A percentile compares a stretch with the other conserved stretches of the same genome.
Conservation (phyloP, 1,140 invertebrate species). For the Eulimnadia texana region DNA sequence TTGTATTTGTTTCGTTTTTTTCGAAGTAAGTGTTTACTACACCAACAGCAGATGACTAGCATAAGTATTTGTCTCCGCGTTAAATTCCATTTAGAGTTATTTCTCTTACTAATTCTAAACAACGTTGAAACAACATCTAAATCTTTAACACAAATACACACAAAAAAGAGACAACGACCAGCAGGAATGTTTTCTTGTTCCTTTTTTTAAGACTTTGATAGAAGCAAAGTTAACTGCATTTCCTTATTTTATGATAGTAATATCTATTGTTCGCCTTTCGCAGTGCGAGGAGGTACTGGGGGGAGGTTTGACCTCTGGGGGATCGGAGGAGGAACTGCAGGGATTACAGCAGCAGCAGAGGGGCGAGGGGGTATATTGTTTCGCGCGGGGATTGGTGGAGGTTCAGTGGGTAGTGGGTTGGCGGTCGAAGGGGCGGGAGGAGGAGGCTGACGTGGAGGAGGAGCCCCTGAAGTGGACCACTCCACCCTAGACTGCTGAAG, state of each 20-base stretch:
- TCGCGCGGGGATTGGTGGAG: constrained; percentile 22
- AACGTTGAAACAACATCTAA: too few species aligned
- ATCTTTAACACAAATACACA: not conserved
- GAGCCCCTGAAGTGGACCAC: constrained; percentile 10
- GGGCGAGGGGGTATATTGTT: constrained; percentile 36
- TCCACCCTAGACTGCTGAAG: constrained; percentile 7
- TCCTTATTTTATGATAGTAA: not conserved
- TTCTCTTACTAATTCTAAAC: too few species aligned
- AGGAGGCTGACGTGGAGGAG: constrained; percentile 20
- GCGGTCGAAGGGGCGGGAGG: constrained; percentile 13
- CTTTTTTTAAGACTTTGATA: too few species aligned
- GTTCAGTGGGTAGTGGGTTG: constrained; percentile 15
- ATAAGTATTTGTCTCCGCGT: not conserved
- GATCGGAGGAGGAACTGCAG: constrained; percentile 47
- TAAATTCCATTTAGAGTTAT: too few species aligned
- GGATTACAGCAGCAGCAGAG: constrained; percentile 26
- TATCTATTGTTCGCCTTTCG: not conserved
- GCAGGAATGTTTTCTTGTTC: too few species aligned
- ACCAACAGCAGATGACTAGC: not conserved
- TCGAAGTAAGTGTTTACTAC: too few species aligned
- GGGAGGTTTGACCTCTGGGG: constrained; percentile 37
- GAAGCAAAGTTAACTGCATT: too few species aligned
- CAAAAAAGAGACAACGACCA: not conserved
- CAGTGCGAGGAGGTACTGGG: constrained; percentile 15
- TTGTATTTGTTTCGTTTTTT: too few species aligned